phyloP scores from a whole-genome alignment of 2,888 invertebrate genomes.

The Sycophila texana region DNA sequence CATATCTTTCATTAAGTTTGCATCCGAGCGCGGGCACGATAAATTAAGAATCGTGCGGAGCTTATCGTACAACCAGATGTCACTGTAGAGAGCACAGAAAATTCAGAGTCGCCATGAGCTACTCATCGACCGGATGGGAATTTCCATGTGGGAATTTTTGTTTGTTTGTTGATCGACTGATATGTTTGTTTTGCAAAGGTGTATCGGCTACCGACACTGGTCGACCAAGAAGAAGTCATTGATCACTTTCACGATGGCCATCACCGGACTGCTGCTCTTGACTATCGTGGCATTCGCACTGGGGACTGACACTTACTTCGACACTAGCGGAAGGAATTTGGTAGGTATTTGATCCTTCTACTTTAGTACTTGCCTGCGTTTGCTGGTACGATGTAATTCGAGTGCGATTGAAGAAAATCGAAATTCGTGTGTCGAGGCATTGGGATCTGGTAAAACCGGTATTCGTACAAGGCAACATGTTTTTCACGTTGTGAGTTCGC shows the following conservation, averaged over 20 bases:
- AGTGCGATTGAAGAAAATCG: too few relatives aligned
- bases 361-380: background rate
- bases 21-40: too few relatives aligned
- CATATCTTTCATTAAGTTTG: too few relatives aligned
- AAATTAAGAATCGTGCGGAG: too few relatives aligned
- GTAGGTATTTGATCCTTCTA: constrained; percentile 26
- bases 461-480: background rate
- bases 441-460: too few relatives aligned
- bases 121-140: background rate
- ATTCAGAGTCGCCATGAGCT: background rate
- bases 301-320: constrained; percentile 50
- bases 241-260: constrained; percentile 36
- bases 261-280: constrained; percentile 36
- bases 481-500: background rate
- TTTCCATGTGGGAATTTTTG: too few relatives aligned
- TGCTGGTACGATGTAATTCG: too few relatives aligned
- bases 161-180: background rate
- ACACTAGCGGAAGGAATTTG: constrained; percentile 57
- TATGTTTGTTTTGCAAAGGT: constrained; percentile 40
- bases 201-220: constrained; percentile 40
- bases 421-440: too few relatives aligned
- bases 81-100: constrained; percentile 10
- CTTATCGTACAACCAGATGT: too few relatives aligned
- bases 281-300: constrained; percentile 35
- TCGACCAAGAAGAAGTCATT: constrained; percentile 43